phyloP scores from a whole-genome alignment of 2,797 vertebrate genomes.

The Spheniscus humboldti region DNA sequence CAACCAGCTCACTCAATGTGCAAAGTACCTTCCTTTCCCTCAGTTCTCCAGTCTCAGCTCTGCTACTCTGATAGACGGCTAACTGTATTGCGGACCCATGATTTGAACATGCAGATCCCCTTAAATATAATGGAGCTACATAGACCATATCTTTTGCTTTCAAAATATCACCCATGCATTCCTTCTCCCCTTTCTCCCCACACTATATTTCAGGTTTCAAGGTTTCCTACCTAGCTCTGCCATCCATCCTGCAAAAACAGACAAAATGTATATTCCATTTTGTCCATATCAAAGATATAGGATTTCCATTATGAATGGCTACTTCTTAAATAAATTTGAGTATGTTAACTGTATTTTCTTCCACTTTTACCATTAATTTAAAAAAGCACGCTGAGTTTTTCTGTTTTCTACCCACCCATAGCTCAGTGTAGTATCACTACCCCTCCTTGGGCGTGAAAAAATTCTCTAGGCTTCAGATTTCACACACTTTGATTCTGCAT shows the following conservation, averaged over 20 bases:
- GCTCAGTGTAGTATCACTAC: fast-evolving
- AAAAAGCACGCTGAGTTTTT: not conserved
- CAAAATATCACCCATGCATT: not conserved
- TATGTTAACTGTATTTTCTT: not conserved
- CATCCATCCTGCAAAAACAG: not conserved
- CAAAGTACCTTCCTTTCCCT: not conserved
- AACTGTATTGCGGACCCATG: not conserved
- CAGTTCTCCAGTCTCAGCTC: not conserved
- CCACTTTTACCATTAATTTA: not conserved
- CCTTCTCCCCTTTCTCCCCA: not conserved
- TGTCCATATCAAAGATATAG: not conserved
- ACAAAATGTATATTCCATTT: not conserved
- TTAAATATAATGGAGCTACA: not conserved
- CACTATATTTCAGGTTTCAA: not conserved
- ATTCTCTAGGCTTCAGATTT: not conserved
- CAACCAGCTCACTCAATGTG: not conserved
- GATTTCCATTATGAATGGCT: not conserved
- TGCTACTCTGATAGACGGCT: not conserved
- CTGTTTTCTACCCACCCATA: not conserved
- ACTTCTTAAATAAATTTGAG: not conserved
- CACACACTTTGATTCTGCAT: not conserved
- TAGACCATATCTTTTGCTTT: not conserved
- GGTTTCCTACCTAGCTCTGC: not conserved
- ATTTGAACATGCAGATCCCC: not conserved
- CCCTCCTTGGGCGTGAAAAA: not conserved